Conservation (phyloP, 2,888 invertebrate species). For the Lochmaea crataegi region DNA sequence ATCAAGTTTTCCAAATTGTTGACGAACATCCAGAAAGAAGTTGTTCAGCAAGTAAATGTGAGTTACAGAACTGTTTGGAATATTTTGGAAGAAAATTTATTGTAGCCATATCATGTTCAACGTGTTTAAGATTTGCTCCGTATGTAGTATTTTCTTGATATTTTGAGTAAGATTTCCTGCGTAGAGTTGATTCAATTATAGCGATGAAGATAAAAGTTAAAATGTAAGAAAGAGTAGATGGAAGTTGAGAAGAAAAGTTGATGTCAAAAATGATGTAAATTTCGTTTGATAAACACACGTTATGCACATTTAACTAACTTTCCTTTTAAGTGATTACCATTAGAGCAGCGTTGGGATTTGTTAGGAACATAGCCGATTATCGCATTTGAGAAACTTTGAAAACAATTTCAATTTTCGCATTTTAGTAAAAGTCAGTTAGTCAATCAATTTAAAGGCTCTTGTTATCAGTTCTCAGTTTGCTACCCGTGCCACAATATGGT, state of each 20-base stretch:
- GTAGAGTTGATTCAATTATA: constrained; percentile 35
- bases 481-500: constrained; percentile 60
- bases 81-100: too few relatives aligned
- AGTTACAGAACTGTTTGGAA: too few relatives aligned
- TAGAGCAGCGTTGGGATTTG: constrained; percentile 41
- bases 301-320: constrained; percentile 44
- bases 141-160: constrained; percentile 8
- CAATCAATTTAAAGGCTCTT: constrained; percentile 61
- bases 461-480: constrained; percentile 61
- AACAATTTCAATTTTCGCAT: constrained; percentile 57
- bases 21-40: too few relatives aligned
- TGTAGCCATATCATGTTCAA: too few relatives aligned
- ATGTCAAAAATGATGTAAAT: constrained; percentile 40
- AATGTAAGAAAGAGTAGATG: constrained; percentile 26
- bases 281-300: constrained; percentile 41
- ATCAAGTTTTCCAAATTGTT: too few relatives aligned
- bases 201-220: constrained; percentile 32
- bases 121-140: too few relatives aligned
- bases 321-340: constrained; percentile 44
- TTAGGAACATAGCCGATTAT: constrained; percentile 51
- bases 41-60: too few relatives aligned
- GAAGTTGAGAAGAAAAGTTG: constrained; percentile 39
- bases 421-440: constrained; percentile 59
- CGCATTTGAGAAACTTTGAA: constrained; percentile 52
- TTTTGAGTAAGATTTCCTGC: constrained; percentile 27